Evolutionary conservation across 1,140 invertebrate genomes (phyloP).

Genomic region (Bombus turneri): DNA sequence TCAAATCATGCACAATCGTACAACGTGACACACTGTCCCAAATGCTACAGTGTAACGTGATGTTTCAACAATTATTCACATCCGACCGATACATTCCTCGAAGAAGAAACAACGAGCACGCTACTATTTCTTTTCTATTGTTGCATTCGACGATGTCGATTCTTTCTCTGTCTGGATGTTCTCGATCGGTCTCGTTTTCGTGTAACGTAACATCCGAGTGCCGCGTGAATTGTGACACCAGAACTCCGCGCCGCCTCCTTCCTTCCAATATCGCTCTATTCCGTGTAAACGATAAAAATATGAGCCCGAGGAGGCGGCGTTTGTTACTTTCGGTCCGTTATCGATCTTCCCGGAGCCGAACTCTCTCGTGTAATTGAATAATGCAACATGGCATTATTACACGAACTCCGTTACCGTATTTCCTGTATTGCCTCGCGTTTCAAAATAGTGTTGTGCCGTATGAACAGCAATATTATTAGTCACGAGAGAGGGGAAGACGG

Average conservation of each 20-base stretch:
- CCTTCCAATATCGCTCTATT: neutral
- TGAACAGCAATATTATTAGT: conserved; percentile 46
- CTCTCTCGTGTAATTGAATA: conserved; percentile 46
- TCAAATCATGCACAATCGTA: neutral
- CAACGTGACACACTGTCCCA: neutral
- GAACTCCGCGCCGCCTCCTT: neutral
- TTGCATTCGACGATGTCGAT: neutral
- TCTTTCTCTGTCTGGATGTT: neutral
- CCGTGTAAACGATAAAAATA: conserved; percentile 49
- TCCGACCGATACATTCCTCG: neutral
- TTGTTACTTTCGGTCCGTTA: conserved; percentile 38
- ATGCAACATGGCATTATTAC: conserved; percentile 49
- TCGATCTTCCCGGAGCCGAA: conserved; percentile 37
- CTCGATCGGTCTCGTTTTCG: neutral
- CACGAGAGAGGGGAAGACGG: neutral
- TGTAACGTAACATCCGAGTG: conserved; percentile 14
- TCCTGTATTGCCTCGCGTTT: conserved; percentile 42
- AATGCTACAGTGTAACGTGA: neutral
- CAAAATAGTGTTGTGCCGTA: conserved; percentile 39
- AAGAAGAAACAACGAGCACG: neutral
- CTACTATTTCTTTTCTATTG: neutral
- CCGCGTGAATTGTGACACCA: conserved; percentile 18
- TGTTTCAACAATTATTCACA: conserved; percentile 10
- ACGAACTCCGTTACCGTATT: conserved; percentile 40
- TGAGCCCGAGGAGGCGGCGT: conserved; percentile 29